These are phyloP conservation scores for Halocynthia roretzi DNA, from an alignment of 23 tunicate species.

Conservation along the genomic window DNA sequence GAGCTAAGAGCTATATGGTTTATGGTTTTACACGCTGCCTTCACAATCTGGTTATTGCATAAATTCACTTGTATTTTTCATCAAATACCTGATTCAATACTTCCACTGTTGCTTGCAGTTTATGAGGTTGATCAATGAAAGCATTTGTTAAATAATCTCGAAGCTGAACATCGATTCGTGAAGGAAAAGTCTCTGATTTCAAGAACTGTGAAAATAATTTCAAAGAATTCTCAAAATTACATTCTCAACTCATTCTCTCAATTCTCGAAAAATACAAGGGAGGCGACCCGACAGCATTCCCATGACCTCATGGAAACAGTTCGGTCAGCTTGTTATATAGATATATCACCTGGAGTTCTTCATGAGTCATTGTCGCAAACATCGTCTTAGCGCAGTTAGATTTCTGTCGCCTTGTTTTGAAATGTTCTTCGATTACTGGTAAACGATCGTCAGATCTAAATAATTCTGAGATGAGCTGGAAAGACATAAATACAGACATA, in stretches of 20 bases:
- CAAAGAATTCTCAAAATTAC: too few relatives aligned
- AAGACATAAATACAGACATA: not conserved
- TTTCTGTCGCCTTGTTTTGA: constrained; percentile 55
- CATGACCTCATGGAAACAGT: too few relatives aligned
- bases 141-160: constrained; percentile 29
- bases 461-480: constrained; percentile 51
- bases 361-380: constrained; percentile 76
- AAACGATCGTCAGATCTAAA: constrained; percentile 44
- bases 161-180: constrained; percentile 53
- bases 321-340: too few relatives aligned
- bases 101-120: constrained; percentile 44
- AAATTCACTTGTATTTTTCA: not conserved
- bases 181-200: constrained; percentile 47
- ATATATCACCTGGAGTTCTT: constrained; percentile 53
- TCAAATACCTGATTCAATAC: constrained; percentile 32
- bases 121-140: constrained; percentile 31
- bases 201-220: constrained; percentile 45
- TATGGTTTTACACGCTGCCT: too few relatives aligned
- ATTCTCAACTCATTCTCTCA: too few relatives aligned
- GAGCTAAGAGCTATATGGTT: too few relatives aligned
- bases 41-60: not conserved
- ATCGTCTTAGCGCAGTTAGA: constrained; percentile 71
- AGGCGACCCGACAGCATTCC: too few relatives aligned
- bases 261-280: too few relatives aligned
- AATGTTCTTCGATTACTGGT: constrained; percentile 48